Conservation (phyloP, 2,797 vertebrate genomes). For the Rallus crepitans region DNA sequence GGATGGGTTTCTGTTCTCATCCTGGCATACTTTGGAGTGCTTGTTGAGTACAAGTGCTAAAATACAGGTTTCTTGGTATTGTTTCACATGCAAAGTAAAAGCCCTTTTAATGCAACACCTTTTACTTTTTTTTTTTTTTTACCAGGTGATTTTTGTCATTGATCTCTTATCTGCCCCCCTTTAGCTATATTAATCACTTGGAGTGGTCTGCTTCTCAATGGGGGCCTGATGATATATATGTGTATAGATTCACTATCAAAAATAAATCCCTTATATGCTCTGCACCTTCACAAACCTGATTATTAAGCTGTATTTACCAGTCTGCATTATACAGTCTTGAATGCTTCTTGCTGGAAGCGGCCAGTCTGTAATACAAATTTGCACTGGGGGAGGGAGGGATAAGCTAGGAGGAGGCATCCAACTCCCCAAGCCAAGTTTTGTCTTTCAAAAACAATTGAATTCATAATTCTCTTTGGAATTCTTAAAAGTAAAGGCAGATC, state of each 20-base stretch:
- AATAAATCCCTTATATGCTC: constrained; percentile 61
- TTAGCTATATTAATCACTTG: constrained; percentile 93
- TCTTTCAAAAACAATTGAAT: constrained; percentile 44
- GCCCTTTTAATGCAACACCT: constrained; percentile 92
- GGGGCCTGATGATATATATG: constrained; percentile 81
- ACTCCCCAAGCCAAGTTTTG: constrained; percentile 3
- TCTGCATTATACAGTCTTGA: constrained; percentile 37
- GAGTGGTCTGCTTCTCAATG: constrained; percentile 86
- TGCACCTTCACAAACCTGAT: constrained; percentile 69
- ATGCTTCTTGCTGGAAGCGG: background rate
- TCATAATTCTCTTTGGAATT: constrained; percentile 12
- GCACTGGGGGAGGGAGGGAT: background rate
- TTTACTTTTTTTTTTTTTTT: constrained; percentile 87
- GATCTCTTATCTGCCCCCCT: constrained; percentile 89
- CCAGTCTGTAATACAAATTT: constrained; percentile 1
- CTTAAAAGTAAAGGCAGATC: constrained; percentile 28
- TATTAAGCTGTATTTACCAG: constrained; percentile 29
- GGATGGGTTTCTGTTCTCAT: constrained; percentile 93
- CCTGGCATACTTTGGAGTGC: constrained; percentile 89
- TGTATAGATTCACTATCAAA: constrained; percentile 72
- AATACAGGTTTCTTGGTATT: constrained; percentile 88
- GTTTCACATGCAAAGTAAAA: constrained; percentile 83
- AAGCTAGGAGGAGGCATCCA: background rate
- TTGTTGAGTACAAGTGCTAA: constrained; percentile 93
- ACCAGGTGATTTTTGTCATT: constrained; percentile 93